Base-by-base conservation (phyloP, 2,888 invertebrate genomes). In the Nemotelus nigrinus region DNA sequence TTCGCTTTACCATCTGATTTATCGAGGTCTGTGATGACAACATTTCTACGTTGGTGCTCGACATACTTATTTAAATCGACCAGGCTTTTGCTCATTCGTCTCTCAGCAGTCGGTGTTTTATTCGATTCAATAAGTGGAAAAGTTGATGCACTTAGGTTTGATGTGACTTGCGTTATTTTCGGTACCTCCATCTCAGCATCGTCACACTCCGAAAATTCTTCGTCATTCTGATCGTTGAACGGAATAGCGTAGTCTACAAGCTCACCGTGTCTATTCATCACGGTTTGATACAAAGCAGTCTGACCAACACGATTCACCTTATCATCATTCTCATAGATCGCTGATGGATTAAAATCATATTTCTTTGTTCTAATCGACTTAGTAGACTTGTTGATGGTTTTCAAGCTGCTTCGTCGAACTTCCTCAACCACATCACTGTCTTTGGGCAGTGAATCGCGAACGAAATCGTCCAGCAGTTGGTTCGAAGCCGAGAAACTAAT, bases 181-280 rank as follows among this genome's bases (percentile, higher is more conserved):
- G 65, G 47, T 6, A 55, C n/a, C 44, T 47, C 8, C 2, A 41
- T 47, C n/a, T 25, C 6, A 48, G 43, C 25, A 3, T 50, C 45
- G 39, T 43, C 76, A 25, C 6, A 2, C 45, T 72, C 47, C n/a
- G 45, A 8, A 45, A 76, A 64, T 44, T 47, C 41, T 65, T 65
- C 76, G 44, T 74, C 74, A 41, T 48, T 78, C 45, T 67, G 78
- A 57, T 83, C 83, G 78, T 79, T 80, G 50, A 81, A 82, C 5
- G 83, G 83, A 57, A 83, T 55, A 41, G 82, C 82, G 78, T 83
- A 83, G 47, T 83, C 82, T 0, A 83, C 82, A 8, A 81, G 78
- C 39, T 83, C 83, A 44, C 82, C 83, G 64, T 83, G 81, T 71
- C 80, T 82, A 77, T 83, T 83, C 5, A 82, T 80, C 4, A 83